phyloP scores from a whole-genome alignment of 2,888 invertebrate species.

The Erynnis tages region DNA sequence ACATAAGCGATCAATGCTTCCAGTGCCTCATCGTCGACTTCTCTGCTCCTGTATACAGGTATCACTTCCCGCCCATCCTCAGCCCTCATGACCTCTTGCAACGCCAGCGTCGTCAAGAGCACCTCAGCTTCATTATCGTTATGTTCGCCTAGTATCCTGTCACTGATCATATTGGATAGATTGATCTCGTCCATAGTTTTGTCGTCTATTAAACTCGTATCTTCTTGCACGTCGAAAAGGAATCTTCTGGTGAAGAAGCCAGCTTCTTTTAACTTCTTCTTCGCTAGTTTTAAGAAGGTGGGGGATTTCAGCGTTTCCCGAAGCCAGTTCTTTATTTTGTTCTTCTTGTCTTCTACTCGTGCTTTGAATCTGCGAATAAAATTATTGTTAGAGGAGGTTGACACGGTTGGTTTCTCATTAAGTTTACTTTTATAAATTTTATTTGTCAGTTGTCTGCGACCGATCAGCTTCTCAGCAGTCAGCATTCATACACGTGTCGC shows the following conservation, averaged over 20 bases:
- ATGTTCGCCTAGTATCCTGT: slow-evolving; percentile 58
- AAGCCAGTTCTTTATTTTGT: slow-evolving; percentile 69
- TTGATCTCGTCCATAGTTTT: slow-evolving; percentile 62
- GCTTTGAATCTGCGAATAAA: slow-evolving; percentile 58
- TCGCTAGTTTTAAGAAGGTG: slow-evolving; percentile 61
- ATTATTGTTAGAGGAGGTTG: too few relatives aligned
- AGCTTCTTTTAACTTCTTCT: slow-evolving; percentile 58
- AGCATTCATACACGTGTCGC: too few relatives aligned
- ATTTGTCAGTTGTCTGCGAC: too few relatives aligned
- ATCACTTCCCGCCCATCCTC: slow-evolving; percentile 5
- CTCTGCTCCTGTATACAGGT: slow-evolving; percentile 2
- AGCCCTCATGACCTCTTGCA: slow-evolving; percentile 55
- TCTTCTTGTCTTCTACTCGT: slow-evolving; percentile 67
- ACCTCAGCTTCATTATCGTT: slow-evolving; percentile 56
- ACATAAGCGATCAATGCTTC: neutral
- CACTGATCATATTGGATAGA: slow-evolving; percentile 61
- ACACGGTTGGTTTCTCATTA: too few relatives aligned
- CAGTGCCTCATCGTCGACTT: neutral
- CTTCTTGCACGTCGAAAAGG: slow-evolving; percentile 31
- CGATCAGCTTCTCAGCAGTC: too few relatives aligned
- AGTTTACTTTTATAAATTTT: too few relatives aligned
- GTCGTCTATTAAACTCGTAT: slow-evolving; percentile 50
- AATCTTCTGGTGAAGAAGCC: slow-evolving; percentile 50
- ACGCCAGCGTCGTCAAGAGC: slow-evolving; percentile 55
- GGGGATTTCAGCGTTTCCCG: slow-evolving; percentile 64